Base-by-base conservation (phyloP, 2,113 vertebrate genomes). In the Odontophorus gujanensis region DNA sequence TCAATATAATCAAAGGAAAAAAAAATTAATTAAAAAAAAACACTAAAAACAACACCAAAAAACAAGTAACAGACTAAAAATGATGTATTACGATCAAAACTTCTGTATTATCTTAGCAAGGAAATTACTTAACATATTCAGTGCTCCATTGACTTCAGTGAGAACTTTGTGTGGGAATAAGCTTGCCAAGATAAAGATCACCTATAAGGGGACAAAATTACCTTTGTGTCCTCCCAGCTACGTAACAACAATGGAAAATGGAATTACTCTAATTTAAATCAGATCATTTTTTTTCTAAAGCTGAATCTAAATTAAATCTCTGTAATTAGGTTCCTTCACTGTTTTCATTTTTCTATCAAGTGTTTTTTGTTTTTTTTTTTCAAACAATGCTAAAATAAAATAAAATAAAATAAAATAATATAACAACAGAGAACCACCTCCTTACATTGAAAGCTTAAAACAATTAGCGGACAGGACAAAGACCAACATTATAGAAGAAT, bases 401-500 rank as follows among this genome's bases (percentile, higher is more conserved):
- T 24, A 24, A 50, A 53, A 48, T 22, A 53, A 53, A 15, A 40
- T 40, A 53, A 83, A 91, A 83, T 28, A 51, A 84, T 85, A 42
- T 38, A 81, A 66, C 61, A 69, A 83, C 67, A 89, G 32, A 87
- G 61, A 48, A 93, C 21, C 59, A 79, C 16, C 69, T 95, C 75
- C 57, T 94, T 83, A 94, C 92, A 97, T 25, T 5, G 55, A 96
- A 95, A 96, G 65, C 81, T 81, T 96, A 87, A 89, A 79, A 92
- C 55, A 96, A 86, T 61, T 55, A 96, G 92, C 71, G 94, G 76
- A 97, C 72, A 93, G 2, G 47, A 97, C 94, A 96, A 81, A 96
- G 51, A 96, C 57, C 74, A 95, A 93, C n/a, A 92, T 85, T 50
- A 81, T 42, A 93, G 66, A 96, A 90, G 40, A 96, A 94, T 8